Evolutionary conservation across 2,113 vertebrate species (phyloP).

Genomic region (Pipra filicauda): DNA sequence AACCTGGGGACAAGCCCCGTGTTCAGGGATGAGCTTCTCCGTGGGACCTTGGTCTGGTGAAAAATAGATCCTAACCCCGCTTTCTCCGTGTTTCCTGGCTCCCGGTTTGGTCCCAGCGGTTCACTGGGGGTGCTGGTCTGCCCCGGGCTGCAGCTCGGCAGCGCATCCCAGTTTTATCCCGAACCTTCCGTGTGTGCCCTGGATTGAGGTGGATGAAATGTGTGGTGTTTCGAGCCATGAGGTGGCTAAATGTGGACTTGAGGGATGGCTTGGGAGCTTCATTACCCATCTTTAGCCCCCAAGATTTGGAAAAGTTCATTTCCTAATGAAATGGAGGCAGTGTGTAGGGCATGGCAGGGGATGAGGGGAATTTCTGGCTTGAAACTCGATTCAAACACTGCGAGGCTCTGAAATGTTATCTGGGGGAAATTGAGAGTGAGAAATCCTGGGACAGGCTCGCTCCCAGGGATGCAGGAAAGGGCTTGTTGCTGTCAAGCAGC

Average conservation of each 20-base stretch:
- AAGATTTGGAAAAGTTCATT: background rate
- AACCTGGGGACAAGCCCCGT: background rate
- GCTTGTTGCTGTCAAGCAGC: background rate
- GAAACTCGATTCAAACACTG: accelerated
- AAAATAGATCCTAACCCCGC: background rate
- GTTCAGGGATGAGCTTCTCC: background rate
- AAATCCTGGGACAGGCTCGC: accelerated
- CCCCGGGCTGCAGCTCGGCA: accelerated
- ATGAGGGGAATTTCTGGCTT: background rate
- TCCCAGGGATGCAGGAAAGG: background rate
- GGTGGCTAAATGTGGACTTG: background rate
- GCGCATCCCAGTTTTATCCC: background rate
- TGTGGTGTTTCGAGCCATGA: accelerated
- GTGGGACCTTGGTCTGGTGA: background rate
- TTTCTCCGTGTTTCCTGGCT: background rate
- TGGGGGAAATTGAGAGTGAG: accelerated
- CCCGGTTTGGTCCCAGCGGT: background rate
- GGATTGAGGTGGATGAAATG: accelerated
- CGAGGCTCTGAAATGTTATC: background rate
- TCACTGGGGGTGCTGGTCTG: background rate
- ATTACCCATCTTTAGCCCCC: too few species aligned
- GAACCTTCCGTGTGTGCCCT: accelerated
- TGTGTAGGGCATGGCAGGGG: accelerated
- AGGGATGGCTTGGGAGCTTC: background rate
- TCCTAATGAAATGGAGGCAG: background rate